phyloP scores from a whole-genome alignment of 2,888 invertebrate species.

The Tiphia femorata region DNA sequence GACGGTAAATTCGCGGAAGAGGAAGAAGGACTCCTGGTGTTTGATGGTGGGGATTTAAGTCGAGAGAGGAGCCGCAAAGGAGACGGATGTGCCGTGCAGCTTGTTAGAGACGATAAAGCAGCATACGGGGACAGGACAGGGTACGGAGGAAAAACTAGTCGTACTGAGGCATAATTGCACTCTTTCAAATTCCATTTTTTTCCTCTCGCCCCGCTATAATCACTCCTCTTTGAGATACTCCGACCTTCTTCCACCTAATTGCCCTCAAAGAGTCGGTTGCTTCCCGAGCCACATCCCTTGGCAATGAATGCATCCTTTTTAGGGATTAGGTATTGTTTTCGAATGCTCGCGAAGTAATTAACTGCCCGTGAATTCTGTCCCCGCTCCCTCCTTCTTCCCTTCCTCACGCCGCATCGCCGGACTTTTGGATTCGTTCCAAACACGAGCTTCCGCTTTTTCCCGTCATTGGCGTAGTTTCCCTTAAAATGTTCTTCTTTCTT shows the following conservation, averaged over 20 bases:
- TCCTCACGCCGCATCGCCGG: constrained; percentile 17
- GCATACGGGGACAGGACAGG: no score
- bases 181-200: no score
- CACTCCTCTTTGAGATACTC: no score
- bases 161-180: no score
- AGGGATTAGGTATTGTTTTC: constrained; percentile 26
- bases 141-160: no score
- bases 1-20: no score
- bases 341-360: constrained; percentile 47
- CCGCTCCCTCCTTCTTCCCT: not conserved
- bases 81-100: no score
- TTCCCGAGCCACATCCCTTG: constrained; percentile 13
- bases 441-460: not conserved
- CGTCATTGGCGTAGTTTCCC: not conserved
- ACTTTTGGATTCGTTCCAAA: constrained; percentile 48
- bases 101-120: no score
- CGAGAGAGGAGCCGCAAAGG: no score
- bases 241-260: not conserved
- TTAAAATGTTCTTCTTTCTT: constrained; percentile 4
- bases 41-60: no score
- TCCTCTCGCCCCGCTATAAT: no score
- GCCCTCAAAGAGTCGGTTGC: not conserved
- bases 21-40: no score
- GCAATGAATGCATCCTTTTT: constrained; percentile 26
- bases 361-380: constrained; percentile 25